Evolutionary conservation across 2,888 invertebrate species (phyloP).

Genomic region (Platycnemis pennipes): DNA sequence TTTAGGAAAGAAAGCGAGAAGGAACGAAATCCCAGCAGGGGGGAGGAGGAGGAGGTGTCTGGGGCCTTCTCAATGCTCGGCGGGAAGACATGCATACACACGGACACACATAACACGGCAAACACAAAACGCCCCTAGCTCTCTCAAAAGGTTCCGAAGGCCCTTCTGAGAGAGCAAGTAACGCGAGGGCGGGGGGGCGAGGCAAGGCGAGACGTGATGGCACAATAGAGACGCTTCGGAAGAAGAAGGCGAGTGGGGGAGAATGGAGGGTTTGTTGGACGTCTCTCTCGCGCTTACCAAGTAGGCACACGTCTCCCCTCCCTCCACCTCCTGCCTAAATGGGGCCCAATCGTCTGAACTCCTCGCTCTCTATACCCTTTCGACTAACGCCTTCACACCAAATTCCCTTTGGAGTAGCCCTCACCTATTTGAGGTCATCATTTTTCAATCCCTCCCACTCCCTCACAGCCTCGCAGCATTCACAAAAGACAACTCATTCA

Average conservation of each 20-base stretch:
- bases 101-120: neutral
- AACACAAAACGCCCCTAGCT: neutral
- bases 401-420: neutral
- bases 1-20: neutral
- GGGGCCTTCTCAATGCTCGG: neutral
- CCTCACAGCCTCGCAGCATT: neutral
- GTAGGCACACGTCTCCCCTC: neutral
- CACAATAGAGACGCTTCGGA: conserved; percentile 23
- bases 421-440: neutral
- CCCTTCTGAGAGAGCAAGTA: neutral
- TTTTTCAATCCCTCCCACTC: neutral
- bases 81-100: neutral
- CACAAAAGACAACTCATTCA: neutral
- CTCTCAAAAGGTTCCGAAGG: neutral
- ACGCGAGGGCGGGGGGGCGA: neutral
- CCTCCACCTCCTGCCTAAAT: neutral
- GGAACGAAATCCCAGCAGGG: neutral
- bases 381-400: neutral
- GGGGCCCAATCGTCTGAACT: neutral
- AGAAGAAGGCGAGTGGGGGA: neutral
- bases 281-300: neutral
- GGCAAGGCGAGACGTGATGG: neutral
- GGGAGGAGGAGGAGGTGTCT: neutral
- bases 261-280: neutral
- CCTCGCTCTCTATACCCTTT: neutral